phyloP scores from a whole-genome alignment of 2,113 vertebrate genomes.

The Odocoileus hemionus region DNA sequence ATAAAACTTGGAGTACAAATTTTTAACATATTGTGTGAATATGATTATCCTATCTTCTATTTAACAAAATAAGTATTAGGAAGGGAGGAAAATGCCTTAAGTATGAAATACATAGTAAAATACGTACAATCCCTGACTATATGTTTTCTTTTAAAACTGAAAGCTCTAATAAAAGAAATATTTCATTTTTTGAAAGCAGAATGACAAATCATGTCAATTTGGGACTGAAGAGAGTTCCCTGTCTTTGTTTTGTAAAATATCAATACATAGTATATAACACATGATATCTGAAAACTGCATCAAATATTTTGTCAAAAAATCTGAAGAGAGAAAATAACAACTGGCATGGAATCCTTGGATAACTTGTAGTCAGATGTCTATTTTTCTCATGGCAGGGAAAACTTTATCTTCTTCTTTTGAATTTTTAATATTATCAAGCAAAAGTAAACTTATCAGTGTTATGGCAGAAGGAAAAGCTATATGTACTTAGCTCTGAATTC shows the following conservation, averaged over 20 bases:
- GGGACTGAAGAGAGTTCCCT: neutral
- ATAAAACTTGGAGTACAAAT: neutral
- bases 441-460: neutral
- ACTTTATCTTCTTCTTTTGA: neutral
- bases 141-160: constrained; percentile 26
- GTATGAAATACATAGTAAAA: neutral
- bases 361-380: neutral
- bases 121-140: neutral
- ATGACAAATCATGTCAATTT: neutral
- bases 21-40: neutral
- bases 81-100: neutral
- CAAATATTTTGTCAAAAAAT: constrained; percentile 4
- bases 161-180: neutral
- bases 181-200: constrained; percentile 15
- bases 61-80: neutral
- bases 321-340: neutral
- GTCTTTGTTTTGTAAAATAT: neutral
- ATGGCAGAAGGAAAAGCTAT: neutral
- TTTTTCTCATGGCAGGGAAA: neutral
- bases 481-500: neutral
- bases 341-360: neutral
- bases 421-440: constrained; percentile 27
- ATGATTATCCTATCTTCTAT: neutral
- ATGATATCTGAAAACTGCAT: neutral
- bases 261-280: neutral